Conservation (phyloP, 2,113 vertebrate species). For the Malurus alboscapulatus region DNA sequence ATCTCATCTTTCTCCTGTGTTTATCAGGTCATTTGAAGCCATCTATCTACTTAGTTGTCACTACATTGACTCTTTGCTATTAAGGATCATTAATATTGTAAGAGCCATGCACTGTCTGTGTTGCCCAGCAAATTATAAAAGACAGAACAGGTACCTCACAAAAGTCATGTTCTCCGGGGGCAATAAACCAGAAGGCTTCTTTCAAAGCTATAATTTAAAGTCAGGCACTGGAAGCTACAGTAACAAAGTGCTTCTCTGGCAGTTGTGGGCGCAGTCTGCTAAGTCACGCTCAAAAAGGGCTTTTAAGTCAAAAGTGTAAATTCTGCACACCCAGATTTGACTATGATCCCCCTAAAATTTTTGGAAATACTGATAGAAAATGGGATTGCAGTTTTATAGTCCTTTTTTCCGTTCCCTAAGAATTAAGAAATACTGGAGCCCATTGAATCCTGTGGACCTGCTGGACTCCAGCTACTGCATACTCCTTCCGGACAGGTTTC, state of each 20-base stretch:
- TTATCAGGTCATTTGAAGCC: conserved; percentile 10
- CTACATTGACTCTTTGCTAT: neutral
- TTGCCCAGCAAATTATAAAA: neutral
- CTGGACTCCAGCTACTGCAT: neutral
- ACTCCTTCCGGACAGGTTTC: neutral
- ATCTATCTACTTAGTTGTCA: neutral
- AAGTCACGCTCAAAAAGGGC: neutral
- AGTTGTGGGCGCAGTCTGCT: neutral
- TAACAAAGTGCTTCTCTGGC: accelerated
- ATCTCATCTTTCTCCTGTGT: neutral
- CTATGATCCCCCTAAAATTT: neutral
- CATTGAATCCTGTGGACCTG: neutral
- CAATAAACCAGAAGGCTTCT: neutral
- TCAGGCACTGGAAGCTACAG: neutral
- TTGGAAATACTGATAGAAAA: accelerated
- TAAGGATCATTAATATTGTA: conserved; percentile 19
- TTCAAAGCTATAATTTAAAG: neutral
- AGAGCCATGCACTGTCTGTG: neutral
- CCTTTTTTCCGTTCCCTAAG: neutral
- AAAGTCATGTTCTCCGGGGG: neutral
- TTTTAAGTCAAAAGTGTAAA: neutral
- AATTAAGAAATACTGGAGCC: neutral
- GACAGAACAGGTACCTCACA: neutral
- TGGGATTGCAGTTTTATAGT: neutral
- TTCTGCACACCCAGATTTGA: neutral